Evolutionary conservation across 2,113 vertebrate genomes (phyloP).

Genomic region (Herpailurus yagouaroundi): DNA sequence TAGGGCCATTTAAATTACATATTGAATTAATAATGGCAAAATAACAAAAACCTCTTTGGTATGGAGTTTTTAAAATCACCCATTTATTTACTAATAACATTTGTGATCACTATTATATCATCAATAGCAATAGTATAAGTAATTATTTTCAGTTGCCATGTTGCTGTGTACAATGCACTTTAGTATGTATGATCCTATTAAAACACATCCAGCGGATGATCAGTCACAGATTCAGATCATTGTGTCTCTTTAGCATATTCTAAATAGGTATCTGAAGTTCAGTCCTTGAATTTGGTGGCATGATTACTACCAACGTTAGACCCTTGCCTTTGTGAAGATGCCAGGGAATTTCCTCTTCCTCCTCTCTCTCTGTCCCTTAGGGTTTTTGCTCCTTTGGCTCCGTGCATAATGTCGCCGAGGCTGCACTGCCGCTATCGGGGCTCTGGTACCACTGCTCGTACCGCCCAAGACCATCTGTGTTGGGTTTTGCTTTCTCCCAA

Average conservation of each 20-base stretch:
- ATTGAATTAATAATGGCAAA: neutral
- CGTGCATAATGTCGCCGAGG: accelerated
- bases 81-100: neutral
- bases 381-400: neutral
- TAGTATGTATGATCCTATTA: neutral
- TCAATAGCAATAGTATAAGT: neutral
- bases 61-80: neutral
- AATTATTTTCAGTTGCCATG: neutral
- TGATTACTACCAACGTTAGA: neutral
- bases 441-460: neutral
- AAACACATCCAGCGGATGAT: neutral
- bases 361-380: neutral
- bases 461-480: neutral
- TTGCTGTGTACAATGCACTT: neutral
- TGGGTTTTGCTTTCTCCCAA: neutral
- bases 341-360: neutral
- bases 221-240: neutral
- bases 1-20: neutral
- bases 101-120: neutral
- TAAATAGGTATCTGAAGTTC: neutral
- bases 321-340: neutral
- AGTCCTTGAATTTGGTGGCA: neutral
- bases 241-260: neutral
- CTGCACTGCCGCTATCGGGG: accelerated
- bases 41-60: neutral